A percentile compares a stretch with the other conserved stretches of the same genome.
These are phyloP conservation scores for Cyprinodon tularosa DNA, from an alignment of 2,113 vertebrate genomes.

Conservation along the genomic window DNA sequence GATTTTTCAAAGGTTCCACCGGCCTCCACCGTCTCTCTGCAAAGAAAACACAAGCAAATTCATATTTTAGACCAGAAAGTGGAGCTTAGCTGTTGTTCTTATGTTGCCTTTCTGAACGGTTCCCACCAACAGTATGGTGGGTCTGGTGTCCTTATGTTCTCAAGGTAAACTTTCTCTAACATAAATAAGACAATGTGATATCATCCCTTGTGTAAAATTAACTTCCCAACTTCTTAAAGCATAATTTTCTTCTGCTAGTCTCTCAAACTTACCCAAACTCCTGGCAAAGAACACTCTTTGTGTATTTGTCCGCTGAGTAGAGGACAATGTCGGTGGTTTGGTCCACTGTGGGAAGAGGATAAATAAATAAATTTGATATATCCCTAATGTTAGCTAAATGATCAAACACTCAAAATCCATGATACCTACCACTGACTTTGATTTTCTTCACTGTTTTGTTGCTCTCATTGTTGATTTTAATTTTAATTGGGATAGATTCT, in stretches of 20 bases:
- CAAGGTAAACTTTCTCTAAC: neutral
- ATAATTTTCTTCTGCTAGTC: neutral
- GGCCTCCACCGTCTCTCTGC: slow-evolving; percentile 85
- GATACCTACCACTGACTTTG: slow-evolving; percentile 81
- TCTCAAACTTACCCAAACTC: slow-evolving; percentile 84
- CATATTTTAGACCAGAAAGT: neutral
- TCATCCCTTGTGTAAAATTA: neutral
- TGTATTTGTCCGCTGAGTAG: slow-evolving; percentile 93
- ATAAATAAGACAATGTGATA: no score
- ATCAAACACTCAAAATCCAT: neutral
- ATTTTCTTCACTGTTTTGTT: slow-evolving; percentile 91
- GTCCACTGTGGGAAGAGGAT: slow-evolving; percentile 80
- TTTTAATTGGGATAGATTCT: slow-evolving; percentile 81
- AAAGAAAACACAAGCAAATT: slow-evolving; percentile 12
- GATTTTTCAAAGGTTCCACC: slow-evolving; percentile 82
- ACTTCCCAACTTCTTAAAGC: neutral
- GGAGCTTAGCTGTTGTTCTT: neutral
- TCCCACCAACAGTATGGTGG: neutral
- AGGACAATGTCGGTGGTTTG: slow-evolving; percentile 91
- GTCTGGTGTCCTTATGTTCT: neutral
- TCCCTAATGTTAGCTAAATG: neutral
- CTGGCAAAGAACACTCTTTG: slow-evolving; percentile 81
- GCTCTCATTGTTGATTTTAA: slow-evolving; percentile 90
- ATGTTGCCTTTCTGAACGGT: neutral
- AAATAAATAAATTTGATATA: neutral